phyloP scores from a whole-genome alignment of 2,888 invertebrate genomes.

The Acleris cristana region DNA sequence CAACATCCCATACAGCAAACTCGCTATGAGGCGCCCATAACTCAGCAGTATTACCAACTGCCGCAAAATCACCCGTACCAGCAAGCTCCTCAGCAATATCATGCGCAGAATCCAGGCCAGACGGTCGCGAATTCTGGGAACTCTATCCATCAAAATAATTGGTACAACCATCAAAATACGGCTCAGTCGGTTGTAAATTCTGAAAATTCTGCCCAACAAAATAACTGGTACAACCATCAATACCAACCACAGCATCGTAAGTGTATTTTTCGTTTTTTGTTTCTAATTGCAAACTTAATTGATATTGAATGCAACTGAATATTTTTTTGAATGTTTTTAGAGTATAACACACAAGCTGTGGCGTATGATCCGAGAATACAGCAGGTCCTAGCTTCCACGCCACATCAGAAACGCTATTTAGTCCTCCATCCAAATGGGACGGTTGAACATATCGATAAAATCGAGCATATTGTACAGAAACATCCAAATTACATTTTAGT shows the following conservation, averaged over 20 bases:
- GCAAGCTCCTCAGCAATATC: constrained; percentile 7
- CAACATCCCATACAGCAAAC: constrained; percentile 16
- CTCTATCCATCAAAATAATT: constrained; percentile 3
- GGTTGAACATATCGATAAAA: constrained; percentile 52
- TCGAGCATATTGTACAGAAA: constrained; percentile 45
- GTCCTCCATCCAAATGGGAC: constrained; percentile 58
- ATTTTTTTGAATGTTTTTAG: constrained; percentile 23
- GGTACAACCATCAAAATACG: constrained; percentile 6
- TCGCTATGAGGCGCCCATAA: constrained; percentile 19
- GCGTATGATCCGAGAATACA: constrained; percentile 24
- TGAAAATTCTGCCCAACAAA: no score
- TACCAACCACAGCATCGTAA: constrained; percentile 5
- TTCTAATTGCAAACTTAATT: not conserved
- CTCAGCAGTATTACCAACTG: constrained; percentile 25
- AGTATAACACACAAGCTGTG: constrained; percentile 21
- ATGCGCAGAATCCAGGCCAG: not conserved
- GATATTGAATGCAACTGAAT: not conserved
- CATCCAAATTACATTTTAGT: constrained; percentile 50
- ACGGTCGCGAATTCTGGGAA: not conserved
- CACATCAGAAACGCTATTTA: constrained; percentile 47
- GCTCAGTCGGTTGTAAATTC: not conserved
- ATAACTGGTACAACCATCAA: constrained; percentile 1
- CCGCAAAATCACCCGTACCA: constrained; percentile 15
- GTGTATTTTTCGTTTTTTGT: constrained; percentile 1
- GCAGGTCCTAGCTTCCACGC: constrained; percentile 42